Conservation (phyloP, 2,888 invertebrate species). For the Dicranocentrus wangi region DNA sequence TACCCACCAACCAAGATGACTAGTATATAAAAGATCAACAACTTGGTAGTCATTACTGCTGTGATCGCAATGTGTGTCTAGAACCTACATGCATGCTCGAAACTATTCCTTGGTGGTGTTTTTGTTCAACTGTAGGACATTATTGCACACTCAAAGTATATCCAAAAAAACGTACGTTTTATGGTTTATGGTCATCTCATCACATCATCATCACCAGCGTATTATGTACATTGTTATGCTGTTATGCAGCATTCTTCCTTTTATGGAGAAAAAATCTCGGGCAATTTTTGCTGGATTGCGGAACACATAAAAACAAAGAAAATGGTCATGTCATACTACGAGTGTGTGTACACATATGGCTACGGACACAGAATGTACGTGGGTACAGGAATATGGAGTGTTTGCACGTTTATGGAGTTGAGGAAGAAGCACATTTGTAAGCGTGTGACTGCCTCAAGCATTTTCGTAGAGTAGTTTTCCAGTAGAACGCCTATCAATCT, state of each 20-base stretch:
- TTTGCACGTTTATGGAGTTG: constrained; percentile 10
- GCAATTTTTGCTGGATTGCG: constrained; percentile 43
- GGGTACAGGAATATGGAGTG: neutral
- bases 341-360: constrained; percentile 4
- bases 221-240: neutral
- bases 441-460: constrained; percentile 37
- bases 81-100: no score
- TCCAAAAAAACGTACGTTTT: constrained; percentile 12
- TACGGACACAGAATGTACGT: neutral
- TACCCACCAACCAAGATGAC: no score
- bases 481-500: constrained; percentile 54
- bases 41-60: no score
- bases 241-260: neutral
- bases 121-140: no score
- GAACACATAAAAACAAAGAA: constrained; percentile 16
- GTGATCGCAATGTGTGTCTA: no score
- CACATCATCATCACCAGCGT: constrained; percentile 19
- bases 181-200: constrained; percentile 32
- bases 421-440: neutral
- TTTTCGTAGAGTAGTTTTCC: constrained; percentile 17
- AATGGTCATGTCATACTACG: no score
- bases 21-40: no score
- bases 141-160: no score
- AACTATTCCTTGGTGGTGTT: no score
- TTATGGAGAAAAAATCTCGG: neutral